Base-by-base conservation (phyloP, 2,888 invertebrate genomes). In the Diaperis boleti region DNA sequence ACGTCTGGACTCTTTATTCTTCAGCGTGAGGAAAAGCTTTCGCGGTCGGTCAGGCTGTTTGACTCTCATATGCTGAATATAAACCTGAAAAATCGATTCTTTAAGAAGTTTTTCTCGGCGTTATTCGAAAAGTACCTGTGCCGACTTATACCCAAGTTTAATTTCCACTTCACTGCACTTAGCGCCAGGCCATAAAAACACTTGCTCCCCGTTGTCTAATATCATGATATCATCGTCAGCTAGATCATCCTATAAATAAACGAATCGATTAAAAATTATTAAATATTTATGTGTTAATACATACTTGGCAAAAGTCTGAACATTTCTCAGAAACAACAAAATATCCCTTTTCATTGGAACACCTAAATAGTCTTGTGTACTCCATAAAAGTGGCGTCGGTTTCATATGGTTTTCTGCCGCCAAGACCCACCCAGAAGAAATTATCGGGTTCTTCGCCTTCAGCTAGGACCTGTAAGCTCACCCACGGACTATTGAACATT, bases 201-300 rank as follows among this genome's bases (percentile, higher is more conserved):
- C 95, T 82, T 97, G 95, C 74, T 95, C 94, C 2, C 99, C 99
- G 79, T 96, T 98, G 82, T 99, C 99, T 71, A 99, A 85, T 70
- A 99, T 95, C 99, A 99, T 99, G 29, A 99, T 98, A 82, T 99
- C 99, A 80, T 99, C 98, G 82, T 99, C 98, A 1, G 98, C 98
- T 71, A 99, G 85, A 83, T 99, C 99, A 80, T 99, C 99, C 92
- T 96, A 81, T 4, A 11, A 33, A 31, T 33, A 10, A 33, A 33
- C 8, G 11, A 10, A 14, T 13, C 11, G 6, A 15, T 39, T 5
- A 15, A 15, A n/a, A 39, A 33, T 33, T 33, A 7, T n/a, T n/a
- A n/a, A n/a, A n/a, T 13, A 17, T 2, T 1, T 39, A 8, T 15
- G n/a, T 15, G 15, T 8, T 2, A 3, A 15, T 18, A 7, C 20